A percentile compares a stretch with the other conserved stretches of the same genome.
Evolutionary conservation across 2,797 vertebrate genomes (phyloP).

Genomic region (Crenuchus spilurus): DNA sequence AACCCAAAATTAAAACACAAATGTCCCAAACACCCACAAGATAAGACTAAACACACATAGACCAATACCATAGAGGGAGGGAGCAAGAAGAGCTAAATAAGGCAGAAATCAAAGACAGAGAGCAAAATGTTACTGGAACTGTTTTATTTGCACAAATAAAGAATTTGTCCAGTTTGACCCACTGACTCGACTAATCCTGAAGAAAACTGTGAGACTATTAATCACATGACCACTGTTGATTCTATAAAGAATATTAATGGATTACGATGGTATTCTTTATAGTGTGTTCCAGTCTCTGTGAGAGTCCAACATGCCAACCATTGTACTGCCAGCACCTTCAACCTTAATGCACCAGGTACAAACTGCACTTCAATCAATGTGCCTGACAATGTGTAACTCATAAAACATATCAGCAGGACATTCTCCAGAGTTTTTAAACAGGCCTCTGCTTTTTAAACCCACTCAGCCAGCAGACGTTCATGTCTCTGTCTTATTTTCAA

Average conservation of each 20-base stretch:
- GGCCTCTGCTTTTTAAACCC: neutral
- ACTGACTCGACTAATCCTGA: too few species aligned
- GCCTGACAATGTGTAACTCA: slow-evolving; percentile 6
- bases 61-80: too few species aligned
- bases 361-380: slow-evolving; percentile 6
- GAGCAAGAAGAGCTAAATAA: too few species aligned
- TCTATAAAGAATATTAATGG: neutral
- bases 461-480: slow-evolving; percentile 19
- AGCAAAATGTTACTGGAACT: too few species aligned
- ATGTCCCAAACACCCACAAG: too few species aligned
- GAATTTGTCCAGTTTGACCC: too few species aligned
- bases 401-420: neutral
- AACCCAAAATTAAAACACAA: too few species aligned
- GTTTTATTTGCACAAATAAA: too few species aligned
- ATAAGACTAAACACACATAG: too few species aligned
- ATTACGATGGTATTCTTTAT: neutral
- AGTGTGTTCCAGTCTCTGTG: neutral
- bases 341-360: neutral
- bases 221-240: neutral
- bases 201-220: too few species aligned
- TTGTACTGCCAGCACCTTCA: neutral
- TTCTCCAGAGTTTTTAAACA: neutral
- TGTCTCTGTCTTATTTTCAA: slow-evolving; percentile 8
- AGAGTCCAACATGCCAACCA: neutral
- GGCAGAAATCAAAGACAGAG: too few species aligned